Percentiles rank a stretch among this genome's conserved stretches.
These are phyloP conservation scores for Petaurus breviceps DNA, from an alignment of 2,113 vertebrate genomes.

Conservation along the genomic window DNA sequence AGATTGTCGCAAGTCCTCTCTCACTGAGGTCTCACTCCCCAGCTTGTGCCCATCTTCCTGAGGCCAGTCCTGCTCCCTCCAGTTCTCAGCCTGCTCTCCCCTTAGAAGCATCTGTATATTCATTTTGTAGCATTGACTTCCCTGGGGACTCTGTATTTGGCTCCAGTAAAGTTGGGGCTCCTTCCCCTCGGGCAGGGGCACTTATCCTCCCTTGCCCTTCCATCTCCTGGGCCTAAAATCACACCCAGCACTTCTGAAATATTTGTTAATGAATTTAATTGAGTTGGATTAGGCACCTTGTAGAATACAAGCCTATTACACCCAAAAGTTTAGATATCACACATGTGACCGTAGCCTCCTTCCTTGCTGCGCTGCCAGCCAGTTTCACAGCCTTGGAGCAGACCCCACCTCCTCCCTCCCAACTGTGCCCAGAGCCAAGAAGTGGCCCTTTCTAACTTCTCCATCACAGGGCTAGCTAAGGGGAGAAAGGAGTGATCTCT, in stretches of 20 bases:
- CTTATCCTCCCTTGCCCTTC: background rate
- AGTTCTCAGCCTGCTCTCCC: background rate
- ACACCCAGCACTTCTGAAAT: background rate
- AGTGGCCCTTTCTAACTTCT: no score
- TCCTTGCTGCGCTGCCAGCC: no score
- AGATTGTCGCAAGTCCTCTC: background rate
- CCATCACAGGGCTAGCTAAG: no score
- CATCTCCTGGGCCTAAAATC: background rate
- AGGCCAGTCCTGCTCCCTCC: background rate
- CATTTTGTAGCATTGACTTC: background rate
- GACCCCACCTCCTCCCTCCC: no score
- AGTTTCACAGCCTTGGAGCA: no score
- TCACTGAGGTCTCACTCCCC: background rate
- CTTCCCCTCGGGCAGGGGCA: background rate
- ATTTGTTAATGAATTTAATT: background rate
- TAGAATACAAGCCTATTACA: background rate
- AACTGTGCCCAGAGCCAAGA: no score
- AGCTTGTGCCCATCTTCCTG: background rate
- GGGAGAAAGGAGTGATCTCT: no score
- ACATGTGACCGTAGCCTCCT: background rate
- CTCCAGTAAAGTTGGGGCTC: background rate
- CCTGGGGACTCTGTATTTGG: background rate
- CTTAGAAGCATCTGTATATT: background rate
- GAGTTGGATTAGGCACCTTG: background rate
- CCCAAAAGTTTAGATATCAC: background rate